Evolutionary conservation across 2,113 vertebrate genomes (phyloP).

Genomic region (Phylloscopus trochilus): DNA sequence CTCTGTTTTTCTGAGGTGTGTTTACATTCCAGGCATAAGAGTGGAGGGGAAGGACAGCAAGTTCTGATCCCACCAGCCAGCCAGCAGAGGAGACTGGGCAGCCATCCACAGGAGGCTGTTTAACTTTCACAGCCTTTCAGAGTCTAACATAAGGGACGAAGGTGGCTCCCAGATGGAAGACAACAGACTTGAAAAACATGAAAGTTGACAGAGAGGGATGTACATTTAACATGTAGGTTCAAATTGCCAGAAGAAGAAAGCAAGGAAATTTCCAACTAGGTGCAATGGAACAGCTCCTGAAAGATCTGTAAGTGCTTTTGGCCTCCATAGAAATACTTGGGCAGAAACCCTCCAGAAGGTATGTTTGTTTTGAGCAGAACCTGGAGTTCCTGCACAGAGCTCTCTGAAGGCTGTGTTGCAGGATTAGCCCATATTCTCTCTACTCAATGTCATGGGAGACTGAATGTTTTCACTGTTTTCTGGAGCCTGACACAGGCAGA

Average conservation of each 20-base stretch:
- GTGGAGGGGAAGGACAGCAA: conserved; percentile 37
- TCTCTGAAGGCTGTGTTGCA: neutral
- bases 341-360: conserved; percentile 33
- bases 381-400: neutral
- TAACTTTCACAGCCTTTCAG: conserved; percentile 24
- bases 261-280: conserved; percentile 42
- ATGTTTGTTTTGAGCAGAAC: conserved; percentile 61
- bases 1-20: conserved; percentile 42
- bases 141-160: conserved; percentile 3
- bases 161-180: conserved; percentile 41
- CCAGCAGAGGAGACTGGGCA: neutral
- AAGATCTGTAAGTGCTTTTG: conserved; percentile 43
- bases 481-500: conserved; percentile 53
- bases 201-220: conserved; percentile 11
- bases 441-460: conserved; percentile 17
- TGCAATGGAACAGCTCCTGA: conserved; percentile 31
- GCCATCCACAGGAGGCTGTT: neutral
- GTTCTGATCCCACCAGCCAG: conserved; percentile 51
- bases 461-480: conserved; percentile 37
- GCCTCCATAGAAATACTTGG: conserved; percentile 21
- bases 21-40: conserved; percentile 50
- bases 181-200: conserved; percentile 28
- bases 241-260: conserved; percentile 18
- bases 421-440: neutral
- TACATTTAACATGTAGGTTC: conserved; percentile 7